Base-by-base conservation (phyloP, 2,113 vertebrate species). In the Empidonax alnorum region DNA sequence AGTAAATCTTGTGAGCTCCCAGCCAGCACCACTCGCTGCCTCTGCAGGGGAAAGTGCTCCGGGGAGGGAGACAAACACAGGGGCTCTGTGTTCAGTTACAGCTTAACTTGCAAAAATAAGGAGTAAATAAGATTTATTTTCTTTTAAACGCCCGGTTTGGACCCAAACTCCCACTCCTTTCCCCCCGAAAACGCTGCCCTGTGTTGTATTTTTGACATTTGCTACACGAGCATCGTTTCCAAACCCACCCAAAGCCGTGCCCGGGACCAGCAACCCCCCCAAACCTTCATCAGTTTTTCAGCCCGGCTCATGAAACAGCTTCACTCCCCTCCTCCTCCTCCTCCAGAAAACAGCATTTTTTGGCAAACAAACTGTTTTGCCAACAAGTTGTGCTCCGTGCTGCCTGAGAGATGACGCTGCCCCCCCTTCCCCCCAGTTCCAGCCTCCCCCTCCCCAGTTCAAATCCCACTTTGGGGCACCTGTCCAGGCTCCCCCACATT, bases 291-390 rank as follows among this genome's bases (percentile, higher is more conserved):
- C 84, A 35, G 41, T 53, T 67, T 30, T n/a, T 58, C 74, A 81
- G 47, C 53, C 44, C 7, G 0, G 76, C 76, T 84, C 55, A 2
- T 9, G 53, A 49, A 55, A 31, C 10, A 6, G 66, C 81, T 79
- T 65, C 66, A 1, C 20, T 65, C 89, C 90, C 77, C 47, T 83
- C 78, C 91, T 56, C 84, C 88, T 89, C 87, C 92, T 89, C 84
- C 88, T 79, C 89, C 1, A 7, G 41, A 91, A 96, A 94, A 46
- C 63, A 16, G 87, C 56, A 7, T 16, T 65, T 96, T 91, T 83
- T 93, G 94, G 94, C 92, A 91, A 79, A 93, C 15, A 39, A 87
- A 82, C 24, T 94, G 62, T 96, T 95, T 95, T 89, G 92, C 95
- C 95, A 94, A 96, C 91, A 96, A 87, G 74, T 63, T 81, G 77